Conservation (phyloP, 2,797 vertebrate species). For the Lutjanus argentimaculatus region DNA sequence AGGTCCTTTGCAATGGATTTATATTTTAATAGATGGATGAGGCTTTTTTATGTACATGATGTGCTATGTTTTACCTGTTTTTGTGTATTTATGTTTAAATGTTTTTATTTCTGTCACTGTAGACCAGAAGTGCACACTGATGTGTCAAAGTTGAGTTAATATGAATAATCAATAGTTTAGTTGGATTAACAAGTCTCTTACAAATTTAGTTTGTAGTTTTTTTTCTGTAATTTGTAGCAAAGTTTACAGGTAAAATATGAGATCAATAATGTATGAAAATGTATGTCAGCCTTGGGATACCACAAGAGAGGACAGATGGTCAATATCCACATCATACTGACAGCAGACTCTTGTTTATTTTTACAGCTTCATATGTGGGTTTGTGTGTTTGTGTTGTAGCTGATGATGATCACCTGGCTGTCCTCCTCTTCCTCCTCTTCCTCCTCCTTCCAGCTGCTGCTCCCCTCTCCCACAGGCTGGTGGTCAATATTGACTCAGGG, state of each 20-base stretch:
- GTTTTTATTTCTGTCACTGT: slow-evolving; percentile 3
- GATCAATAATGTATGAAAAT: background rate
- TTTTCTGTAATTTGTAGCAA: background rate
- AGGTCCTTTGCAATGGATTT: too few relatives aligned
- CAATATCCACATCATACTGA: slow-evolving; percentile 1
- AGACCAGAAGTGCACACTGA: background rate
- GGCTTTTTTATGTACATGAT: background rate
- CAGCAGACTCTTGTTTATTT: background rate
- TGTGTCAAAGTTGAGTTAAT: background rate
- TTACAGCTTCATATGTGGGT: background rate
- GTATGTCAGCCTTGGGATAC: background rate
- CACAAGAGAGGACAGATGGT: background rate
- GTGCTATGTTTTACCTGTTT: background rate
- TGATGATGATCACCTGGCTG: slow-evolving; percentile 10
- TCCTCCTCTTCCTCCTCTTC: background rate
- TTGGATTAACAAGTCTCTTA: background rate
- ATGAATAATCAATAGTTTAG: background rate
- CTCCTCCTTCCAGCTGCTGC: slow-evolving; percentile 22
- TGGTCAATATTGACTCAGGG: slow-evolving; percentile 86
- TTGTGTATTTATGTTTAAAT: slow-evolving; percentile 6
- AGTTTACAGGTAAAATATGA: background rate
- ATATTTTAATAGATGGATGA: too few relatives aligned
- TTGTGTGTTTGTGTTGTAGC: slow-evolving; percentile 8
- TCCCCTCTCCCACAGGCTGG: slow-evolving; percentile 57
- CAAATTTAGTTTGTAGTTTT: background rate